A percentile compares a stretch with the other conserved stretches of the same genome.
Conservation (phyloP, 2,113 vertebrate species). For the Hypocryptadius cinnamomeus region DNA sequence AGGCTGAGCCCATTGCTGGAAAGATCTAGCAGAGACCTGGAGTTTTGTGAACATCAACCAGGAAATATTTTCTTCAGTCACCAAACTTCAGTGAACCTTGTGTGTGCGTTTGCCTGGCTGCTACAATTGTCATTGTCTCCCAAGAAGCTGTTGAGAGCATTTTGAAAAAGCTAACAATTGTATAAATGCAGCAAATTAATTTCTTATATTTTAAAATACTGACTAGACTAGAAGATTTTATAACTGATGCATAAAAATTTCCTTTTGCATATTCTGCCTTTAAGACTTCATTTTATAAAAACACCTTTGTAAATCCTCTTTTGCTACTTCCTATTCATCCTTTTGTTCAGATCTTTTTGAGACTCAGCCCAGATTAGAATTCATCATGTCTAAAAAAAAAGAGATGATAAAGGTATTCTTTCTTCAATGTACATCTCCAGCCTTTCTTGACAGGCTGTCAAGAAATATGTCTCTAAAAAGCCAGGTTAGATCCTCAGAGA, state of each 20-base stretch:
- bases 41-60: neutral
- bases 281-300: neutral
- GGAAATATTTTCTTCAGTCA: neutral
- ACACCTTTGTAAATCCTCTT: neutral
- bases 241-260: neutral
- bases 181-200: neutral
- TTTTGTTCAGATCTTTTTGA: constrained; percentile 52
- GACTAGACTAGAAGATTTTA: neutral
- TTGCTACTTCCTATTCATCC: neutral
- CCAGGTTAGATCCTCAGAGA: constrained; percentile 64
- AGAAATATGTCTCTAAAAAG: constrained; percentile 64
- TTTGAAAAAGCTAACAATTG: neutral
- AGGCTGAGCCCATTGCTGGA: neutral
- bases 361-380: constrained; percentile 43
- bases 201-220: neutral
- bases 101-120: neutral
- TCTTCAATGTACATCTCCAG: constrained; percentile 40
- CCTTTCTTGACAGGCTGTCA: constrained; percentile 62
- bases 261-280: neutral
- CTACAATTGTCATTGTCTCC: neutral
- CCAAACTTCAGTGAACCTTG: neutral
- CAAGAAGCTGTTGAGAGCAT: neutral
- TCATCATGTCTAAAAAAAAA: constrained; percentile 46
- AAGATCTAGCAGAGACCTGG: neutral
- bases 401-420: constrained; percentile 52